A percentile compares a stretch with the other conserved stretches of the same genome.
These are phyloP conservation scores for Saccopteryx leptura DNA, from an alignment of 2,113 vertebrate genomes.

Conservation along the genomic window DNA sequence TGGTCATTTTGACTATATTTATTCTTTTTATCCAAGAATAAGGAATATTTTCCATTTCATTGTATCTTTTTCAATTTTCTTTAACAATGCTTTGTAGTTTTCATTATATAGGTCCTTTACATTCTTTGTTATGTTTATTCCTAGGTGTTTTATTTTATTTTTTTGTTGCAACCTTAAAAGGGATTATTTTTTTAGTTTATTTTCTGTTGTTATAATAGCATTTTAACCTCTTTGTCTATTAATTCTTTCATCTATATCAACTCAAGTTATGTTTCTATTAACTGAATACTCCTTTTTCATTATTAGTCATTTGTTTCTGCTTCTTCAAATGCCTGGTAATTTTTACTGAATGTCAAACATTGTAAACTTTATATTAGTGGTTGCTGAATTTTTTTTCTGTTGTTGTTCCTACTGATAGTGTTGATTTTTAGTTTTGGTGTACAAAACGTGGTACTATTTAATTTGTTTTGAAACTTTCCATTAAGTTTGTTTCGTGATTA, in stretches of 20 bases:
- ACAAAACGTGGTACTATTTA: background rate
- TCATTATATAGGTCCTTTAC: no score
- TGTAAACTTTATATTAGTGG: background rate
- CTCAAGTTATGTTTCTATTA: background rate
- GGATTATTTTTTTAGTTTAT: no score
- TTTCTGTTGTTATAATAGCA: background rate
- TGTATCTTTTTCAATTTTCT: no score
- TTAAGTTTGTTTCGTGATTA: background rate
- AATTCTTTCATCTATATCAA: background rate
- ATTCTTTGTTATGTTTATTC: no score
- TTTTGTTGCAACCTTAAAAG: no score
- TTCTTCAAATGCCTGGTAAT: background rate
- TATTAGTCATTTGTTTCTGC: background rate
- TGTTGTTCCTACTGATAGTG: background rate
- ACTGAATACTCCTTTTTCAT: background rate
- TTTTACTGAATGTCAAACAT: background rate
- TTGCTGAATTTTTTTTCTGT: background rate
- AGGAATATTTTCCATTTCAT: no score
- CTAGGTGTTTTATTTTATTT: no score
- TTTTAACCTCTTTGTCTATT: background rate
- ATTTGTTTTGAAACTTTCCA: background rate
- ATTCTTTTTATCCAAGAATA: no score
- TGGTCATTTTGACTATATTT: no score
- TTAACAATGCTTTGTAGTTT: no score
- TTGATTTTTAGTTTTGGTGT: background rate